Evolutionary conservation across 1,140 invertebrate species (phyloP).

Genomic region (Ridgeia piscesae): DNA sequence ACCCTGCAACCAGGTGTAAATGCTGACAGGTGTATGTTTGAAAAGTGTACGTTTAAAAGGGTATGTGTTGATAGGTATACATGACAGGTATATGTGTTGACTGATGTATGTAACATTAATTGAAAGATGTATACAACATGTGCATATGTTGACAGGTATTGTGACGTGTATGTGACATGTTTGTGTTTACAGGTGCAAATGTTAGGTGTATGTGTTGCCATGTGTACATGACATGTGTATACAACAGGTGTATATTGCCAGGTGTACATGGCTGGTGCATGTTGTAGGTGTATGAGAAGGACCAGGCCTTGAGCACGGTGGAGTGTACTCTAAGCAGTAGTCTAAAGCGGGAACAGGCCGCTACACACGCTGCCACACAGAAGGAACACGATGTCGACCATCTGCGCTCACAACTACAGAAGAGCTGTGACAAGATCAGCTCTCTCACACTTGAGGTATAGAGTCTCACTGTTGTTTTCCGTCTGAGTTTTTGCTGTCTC

Average conservation of each 20-base stretch:
- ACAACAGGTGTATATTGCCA: not conserved
- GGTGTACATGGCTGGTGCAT: not conserved
- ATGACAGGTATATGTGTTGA: too few species aligned
- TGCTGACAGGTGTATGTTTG: too few species aligned
- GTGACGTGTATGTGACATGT: not conserved
- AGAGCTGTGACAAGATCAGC: slow-evolving; percentile 44
- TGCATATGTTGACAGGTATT: too few species aligned
- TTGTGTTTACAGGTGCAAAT: not conserved
- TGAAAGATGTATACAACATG: too few species aligned
- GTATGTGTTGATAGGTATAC: too few species aligned
- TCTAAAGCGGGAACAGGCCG: slow-evolving; percentile 7
- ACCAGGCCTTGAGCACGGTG: slow-evolving; percentile 17
- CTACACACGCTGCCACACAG: not conserved
- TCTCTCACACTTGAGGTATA: slow-evolving; percentile 42
- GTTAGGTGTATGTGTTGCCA: slow-evolving; percentile 9
- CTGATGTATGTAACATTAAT: too few species aligned
- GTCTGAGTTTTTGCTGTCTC: not conserved
- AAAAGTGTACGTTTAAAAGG: too few species aligned
- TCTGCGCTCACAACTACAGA: slow-evolving; percentile 39
- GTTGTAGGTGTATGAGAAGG: slow-evolving; percentile 17
- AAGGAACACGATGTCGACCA: slow-evolving; percentile 24
- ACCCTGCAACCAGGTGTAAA: too few species aligned
- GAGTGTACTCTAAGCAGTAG: not conserved
- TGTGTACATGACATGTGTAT: slow-evolving; percentile 5
- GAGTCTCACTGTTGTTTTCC: not conserved